These are phyloP conservation scores for Sciurus vulgaris DNA, from an alignment of 2,797 vertebrate species.

Conservation along the genomic window DNA sequence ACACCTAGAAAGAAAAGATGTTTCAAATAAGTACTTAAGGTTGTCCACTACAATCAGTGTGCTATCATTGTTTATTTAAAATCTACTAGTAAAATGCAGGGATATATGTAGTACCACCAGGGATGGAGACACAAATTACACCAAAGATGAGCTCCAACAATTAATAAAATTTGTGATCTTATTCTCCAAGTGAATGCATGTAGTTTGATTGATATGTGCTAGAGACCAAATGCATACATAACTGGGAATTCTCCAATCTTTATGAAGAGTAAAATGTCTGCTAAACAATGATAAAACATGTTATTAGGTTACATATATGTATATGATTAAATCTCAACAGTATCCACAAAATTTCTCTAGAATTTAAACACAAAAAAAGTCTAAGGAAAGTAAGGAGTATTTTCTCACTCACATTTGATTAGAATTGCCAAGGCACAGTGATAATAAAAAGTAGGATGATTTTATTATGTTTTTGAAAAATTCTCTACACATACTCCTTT, in stretches of 20 bases:
- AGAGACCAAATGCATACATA: background rate
- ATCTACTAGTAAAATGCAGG: background rate
- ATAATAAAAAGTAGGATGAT: background rate
- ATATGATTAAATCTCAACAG: background rate
- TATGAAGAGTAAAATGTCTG: background rate
- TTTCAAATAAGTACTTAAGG: too few relatives aligned
- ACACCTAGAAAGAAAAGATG: too few relatives aligned
- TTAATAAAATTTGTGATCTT: background rate
- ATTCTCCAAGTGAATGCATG: background rate
- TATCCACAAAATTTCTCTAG: background rate
- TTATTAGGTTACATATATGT: background rate
- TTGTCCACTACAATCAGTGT: background rate
- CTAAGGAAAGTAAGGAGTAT: background rate
- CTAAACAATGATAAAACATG: background rate
- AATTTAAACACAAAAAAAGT: background rate
- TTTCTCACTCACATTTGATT: background rate
- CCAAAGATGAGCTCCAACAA: background rate
- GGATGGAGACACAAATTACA: background rate
- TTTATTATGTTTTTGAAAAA: constrained; percentile 1
- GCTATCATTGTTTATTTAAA: background rate
- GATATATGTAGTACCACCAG: background rate
- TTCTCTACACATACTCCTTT: background rate
- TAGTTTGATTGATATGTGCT: background rate
- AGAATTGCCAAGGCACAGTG: background rate
- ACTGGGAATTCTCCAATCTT: background rate